phyloP scores from a whole-genome alignment of 2,888 invertebrate species.

The Drepana falcataria region DNA sequence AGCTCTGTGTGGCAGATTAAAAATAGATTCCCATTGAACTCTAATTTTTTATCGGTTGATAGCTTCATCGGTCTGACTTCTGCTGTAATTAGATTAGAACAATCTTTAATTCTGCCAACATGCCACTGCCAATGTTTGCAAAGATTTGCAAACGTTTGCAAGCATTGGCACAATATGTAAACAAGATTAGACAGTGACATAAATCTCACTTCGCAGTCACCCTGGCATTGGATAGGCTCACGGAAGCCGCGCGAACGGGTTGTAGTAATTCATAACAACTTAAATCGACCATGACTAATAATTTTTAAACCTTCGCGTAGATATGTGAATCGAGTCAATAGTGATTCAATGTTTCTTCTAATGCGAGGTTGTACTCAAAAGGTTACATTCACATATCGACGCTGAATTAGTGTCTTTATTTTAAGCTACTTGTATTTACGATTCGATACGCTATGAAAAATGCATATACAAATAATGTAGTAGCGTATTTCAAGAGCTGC shows the following conservation, averaged over 20 bases:
- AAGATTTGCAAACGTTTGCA: too few relatives aligned
- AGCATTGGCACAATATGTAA: constrained; percentile 5
- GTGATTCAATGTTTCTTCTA: background rate
- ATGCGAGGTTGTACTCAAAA: constrained; percentile 1
- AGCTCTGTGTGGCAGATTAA: too few relatives aligned
- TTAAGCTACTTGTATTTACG: background rate
- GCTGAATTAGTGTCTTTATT: background rate
- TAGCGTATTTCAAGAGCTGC: too few relatives aligned
- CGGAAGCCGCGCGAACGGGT: constrained; percentile 19
- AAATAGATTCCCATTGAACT: too few relatives aligned
- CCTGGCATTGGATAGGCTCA: constrained; percentile 24
- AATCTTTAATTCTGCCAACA: too few relatives aligned
- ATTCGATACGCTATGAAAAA: too few relatives aligned
- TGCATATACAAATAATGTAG: too few relatives aligned
- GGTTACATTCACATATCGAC: background rate
- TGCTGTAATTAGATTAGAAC: too few relatives aligned
- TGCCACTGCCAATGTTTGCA: too few relatives aligned
- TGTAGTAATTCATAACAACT: constrained; percentile 12
- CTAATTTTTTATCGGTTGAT: too few relatives aligned
- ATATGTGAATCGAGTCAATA: background rate
- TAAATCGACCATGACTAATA: constrained; percentile 18
- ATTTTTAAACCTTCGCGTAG: constrained; percentile 10
- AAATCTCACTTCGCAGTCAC: constrained; percentile 10
- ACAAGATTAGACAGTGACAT: constrained; percentile 2
- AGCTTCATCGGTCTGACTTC: too few relatives aligned